A percentile compares a stretch with the other conserved stretches of the same genome.
phyloP scores from a whole-genome alignment of 2,797 vertebrate species.

The Trichosurus vulpecula region DNA sequence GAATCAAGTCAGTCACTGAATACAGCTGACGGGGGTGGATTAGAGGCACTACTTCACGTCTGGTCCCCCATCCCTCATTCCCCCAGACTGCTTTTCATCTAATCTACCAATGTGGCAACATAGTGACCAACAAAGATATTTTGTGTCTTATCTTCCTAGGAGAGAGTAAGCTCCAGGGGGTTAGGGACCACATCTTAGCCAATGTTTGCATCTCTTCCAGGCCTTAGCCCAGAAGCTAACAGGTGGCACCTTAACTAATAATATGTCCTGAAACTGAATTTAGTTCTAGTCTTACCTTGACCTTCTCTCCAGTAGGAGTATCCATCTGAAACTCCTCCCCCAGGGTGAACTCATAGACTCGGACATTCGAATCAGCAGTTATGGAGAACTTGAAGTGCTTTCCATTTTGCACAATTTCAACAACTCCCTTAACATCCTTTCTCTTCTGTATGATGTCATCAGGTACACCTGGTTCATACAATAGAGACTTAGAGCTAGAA shows the following conservation, averaged over 20 bases:
- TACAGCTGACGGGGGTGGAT: no score
- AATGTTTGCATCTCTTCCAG: neutral
- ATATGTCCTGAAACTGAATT: neutral
- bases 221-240: neutral
- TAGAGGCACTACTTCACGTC: neutral
- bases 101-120: neutral
- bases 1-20: neutral
- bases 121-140: neutral
- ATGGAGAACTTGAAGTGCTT: constrained; percentile 89
- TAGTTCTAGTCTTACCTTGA: constrained; percentile 86
- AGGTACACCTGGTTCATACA: constrained; percentile 86
- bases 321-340: constrained; percentile 91
- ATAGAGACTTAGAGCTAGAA: neutral
- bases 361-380: constrained; percentile 88
- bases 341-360: constrained; percentile 87
- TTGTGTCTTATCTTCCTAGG: neutral
- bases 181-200: neutral
- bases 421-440: constrained; percentile 89
- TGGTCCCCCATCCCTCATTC: neutral
- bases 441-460: constrained; percentile 93
- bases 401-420: constrained; percentile 91
- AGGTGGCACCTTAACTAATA: neutral
- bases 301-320: constrained; percentile 87
- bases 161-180: neutral
- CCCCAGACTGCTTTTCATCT: neutral